Percentiles rank a stretch among this genome's conserved stretches.
These are phyloP conservation scores for Habroteleia sp. DNA, from an alignment of 2,888 invertebrate genomes.

Conservation along the genomic window DNA sequence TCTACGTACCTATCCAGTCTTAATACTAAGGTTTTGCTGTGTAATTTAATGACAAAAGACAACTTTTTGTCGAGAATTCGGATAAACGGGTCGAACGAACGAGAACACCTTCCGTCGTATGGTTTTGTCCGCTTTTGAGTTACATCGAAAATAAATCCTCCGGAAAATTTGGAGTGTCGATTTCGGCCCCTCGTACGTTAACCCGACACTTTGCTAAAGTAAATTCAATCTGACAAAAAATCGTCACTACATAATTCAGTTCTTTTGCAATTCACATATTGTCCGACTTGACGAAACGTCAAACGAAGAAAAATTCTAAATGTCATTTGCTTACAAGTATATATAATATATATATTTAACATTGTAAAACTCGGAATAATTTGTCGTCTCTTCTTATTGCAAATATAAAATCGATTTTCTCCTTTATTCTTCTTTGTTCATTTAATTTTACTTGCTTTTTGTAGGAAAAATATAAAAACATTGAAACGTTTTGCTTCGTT, in stretches of 20 bases:
- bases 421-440: slow-evolving; percentile 23
- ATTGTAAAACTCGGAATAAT: slow-evolving; percentile 46
- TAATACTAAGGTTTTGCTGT: slow-evolving; percentile 72
- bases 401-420: slow-evolving; percentile 47
- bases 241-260: slow-evolving; percentile 51
- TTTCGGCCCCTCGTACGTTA: slow-evolving; percentile 7
- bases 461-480: slow-evolving; percentile 60
- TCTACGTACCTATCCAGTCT: slow-evolving; percentile 74
- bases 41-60: slow-evolving; percentile 57
- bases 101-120: background rate
- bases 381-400: slow-evolving; percentile 30
- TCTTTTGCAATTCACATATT: slow-evolving; percentile 54
- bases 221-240: slow-evolving; percentile 23
- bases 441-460: slow-evolving; percentile 41
- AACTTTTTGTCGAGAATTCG: slow-evolving; percentile 48
- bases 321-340: slow-evolving; percentile 31
- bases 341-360: slow-evolving; percentile 38
- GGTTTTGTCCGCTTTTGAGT: slow-evolving; percentile 13
- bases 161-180: slow-evolving; percentile 10
- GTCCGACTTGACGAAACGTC: slow-evolving; percentile 41
- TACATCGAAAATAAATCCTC: slow-evolving; percentile 37
- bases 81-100: background rate
- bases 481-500: slow-evolving; percentile 26
- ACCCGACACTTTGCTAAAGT: background rate
- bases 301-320: slow-evolving; percentile 40